Conservation (phyloP, 2,113 vertebrate species). For the Porphyrio hochstetteri region DNA sequence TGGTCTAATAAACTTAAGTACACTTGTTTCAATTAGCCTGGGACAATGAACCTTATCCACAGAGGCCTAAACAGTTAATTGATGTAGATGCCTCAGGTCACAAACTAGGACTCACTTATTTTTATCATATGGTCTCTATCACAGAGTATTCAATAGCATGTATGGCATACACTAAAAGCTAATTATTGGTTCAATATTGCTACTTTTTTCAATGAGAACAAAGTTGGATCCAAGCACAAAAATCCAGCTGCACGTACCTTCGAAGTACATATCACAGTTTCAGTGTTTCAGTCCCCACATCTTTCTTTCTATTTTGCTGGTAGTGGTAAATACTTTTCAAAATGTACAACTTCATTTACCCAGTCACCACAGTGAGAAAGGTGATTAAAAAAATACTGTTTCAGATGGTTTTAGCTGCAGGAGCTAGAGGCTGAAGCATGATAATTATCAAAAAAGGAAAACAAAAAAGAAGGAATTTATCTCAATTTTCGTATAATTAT, state of each 20-base stretch:
- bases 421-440: background rate
- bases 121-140: accelerated
- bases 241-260: background rate
- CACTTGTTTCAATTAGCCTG: background rate
- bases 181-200: background rate
- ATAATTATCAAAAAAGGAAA: background rate
- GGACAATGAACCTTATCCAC: background rate
- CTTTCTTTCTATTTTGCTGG: background rate
- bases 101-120: too few species aligned
- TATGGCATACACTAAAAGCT: background rate
- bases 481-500: background rate
- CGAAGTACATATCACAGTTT: background rate
- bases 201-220: background rate
- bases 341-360: background rate
- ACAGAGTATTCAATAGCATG: background rate
- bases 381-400: background rate
- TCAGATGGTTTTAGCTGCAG: background rate
- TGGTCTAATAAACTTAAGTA: background rate
- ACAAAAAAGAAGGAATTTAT: background rate
- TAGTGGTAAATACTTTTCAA: background rate
- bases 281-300: background rate
- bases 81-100: background rate
- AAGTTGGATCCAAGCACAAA: background rate
- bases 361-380: background rate
- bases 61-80: background rate